Conservation (phyloP, 2,888 invertebrate species). For the Stenchaetothrips biformis region DNA sequence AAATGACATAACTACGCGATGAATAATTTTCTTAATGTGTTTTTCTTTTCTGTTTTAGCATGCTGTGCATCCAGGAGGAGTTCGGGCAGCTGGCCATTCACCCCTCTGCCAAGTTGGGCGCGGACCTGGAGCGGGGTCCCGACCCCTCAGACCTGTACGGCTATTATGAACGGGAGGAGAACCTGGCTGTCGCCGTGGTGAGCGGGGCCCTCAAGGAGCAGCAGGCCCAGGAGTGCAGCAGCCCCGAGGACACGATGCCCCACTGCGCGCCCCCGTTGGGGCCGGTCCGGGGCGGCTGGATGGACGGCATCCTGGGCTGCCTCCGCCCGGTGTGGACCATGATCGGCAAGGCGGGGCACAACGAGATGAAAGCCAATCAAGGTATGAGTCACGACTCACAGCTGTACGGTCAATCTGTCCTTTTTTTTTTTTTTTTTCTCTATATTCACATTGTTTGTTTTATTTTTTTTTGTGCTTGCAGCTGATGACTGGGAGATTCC, state of each 20-base stretch:
- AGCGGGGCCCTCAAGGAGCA: constrained; percentile 45
- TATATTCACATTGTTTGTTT: background rate
- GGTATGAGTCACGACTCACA: constrained; percentile 48
- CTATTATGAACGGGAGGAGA: constrained; percentile 44
- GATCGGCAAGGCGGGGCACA: constrained; percentile 69
- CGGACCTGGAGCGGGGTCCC: background rate
- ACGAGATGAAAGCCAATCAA: constrained; percentile 61
- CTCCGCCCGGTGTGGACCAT: constrained; percentile 83
- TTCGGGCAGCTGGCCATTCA: constrained; percentile 52
- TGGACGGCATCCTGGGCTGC: constrained; percentile 81
- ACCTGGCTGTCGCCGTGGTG: constrained; percentile 46
- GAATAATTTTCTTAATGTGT: constrained; percentile 19
- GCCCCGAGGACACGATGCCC: constrained; percentile 37
- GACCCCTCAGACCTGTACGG: constrained; percentile 23
- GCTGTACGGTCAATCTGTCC: background rate
- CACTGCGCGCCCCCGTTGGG: constrained; percentile 39
- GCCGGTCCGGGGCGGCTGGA: constrained; percentile 53
- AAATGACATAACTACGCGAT: background rate
- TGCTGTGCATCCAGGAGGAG: constrained; percentile 62
- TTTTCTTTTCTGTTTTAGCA: constrained; percentile 47
- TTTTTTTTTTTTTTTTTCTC: constrained; percentile 5
- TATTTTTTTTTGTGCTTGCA: constrained; percentile 38
- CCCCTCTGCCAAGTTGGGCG: constrained; percentile 38
- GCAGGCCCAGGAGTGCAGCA: constrained; percentile 45
- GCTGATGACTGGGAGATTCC: constrained; percentile 91